Base-by-base conservation (phyloP, 1,140 invertebrate species). In the Drosophila pseudoananassae region DNA sequence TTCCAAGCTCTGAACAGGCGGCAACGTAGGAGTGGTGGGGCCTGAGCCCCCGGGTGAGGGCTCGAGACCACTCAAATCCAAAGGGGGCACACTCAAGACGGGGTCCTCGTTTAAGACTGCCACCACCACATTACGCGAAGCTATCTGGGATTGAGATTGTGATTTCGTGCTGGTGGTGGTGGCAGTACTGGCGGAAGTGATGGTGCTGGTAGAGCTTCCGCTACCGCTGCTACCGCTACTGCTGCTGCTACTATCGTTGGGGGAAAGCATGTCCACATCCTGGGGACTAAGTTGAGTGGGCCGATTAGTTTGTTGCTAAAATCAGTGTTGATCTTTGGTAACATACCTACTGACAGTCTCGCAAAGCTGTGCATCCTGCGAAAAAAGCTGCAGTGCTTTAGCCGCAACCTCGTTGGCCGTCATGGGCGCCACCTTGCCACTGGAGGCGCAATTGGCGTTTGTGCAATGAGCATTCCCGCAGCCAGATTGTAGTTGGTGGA, bases 401-500 rank as follows among this genome's bases (percentile, higher is more conserved):
- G 96, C 96, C 23, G 97, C 97, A 52, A 97, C 97, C 92, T 97
- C 95, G 94, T 98, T 97, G 73, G 96, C 95, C 20, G 96, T 95
- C 61, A 97, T 92, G 94, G 95, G 90, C 94, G 95, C 54, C 94
- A 97, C 96, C 92, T 96, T 94, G 85, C 96, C 96, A 92, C 96
- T 97, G 20, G 97, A 98, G 65, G 96, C 96, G 94, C 97, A 98
- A 91, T 96, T 93, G 82, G 94, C 94, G 93, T 98, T 98, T 72
- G 94, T 94, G 92, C 97, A 98, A 56, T 94, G 93, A 7, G 94
- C 92, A 91, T 98, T 97, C 6, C 97, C 97, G 93, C 97, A 98
- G 63, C 97, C 97, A 92, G 98, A 95, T 10, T 96, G 95, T 57
- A 98, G 93, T 92, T 98, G 97, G 92, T 97, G 97, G 92, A 98